Conservation (phyloP, 2,888 invertebrate genomes). For the Barypeithes pellucidus region DNA sequence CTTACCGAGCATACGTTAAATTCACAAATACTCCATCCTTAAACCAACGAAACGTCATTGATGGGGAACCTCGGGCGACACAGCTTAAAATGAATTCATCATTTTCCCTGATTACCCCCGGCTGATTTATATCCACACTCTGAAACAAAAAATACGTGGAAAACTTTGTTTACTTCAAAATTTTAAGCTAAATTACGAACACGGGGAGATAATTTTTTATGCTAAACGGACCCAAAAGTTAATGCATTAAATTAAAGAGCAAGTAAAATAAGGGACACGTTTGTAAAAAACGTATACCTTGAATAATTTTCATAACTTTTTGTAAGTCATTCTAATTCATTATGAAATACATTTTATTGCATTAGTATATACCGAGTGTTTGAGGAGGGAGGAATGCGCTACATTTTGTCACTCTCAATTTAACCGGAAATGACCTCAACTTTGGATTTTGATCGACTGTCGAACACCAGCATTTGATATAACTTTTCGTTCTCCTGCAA, state of each 20-base stretch:
- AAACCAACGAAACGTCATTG: conserved; percentile 85
- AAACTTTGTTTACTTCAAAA: conserved; percentile 39
- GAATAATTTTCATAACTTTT: too few relatives aligned
- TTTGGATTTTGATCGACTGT: too few relatives aligned
- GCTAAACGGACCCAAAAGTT: conserved; percentile 5
- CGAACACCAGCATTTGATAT: too few relatives aligned
- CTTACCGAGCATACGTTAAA: conserved; percentile 72
- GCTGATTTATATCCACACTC: conserved; percentile 74
- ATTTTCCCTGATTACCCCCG: conserved; percentile 76
- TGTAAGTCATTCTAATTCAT: too few relatives aligned
- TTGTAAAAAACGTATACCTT: neutral
- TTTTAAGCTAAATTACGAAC: conserved; percentile 34
- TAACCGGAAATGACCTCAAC: too few relatives aligned
- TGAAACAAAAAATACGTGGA: conserved; percentile 62
- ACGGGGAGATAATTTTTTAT: conserved; percentile 14
- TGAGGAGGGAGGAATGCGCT: too few relatives aligned
- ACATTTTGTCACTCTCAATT: too few relatives aligned
- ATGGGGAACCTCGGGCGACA: conserved; percentile 83
- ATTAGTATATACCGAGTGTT: too few relatives aligned
- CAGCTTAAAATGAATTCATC: conserved; percentile 87
- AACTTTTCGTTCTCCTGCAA: too few relatives aligned
- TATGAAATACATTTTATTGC: too few relatives aligned
- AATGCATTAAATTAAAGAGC: conserved; percentile 5
- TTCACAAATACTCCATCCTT: conserved; percentile 86
- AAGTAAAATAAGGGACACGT: conserved; percentile 2